A percentile compares a stretch with the other conserved stretches of the same genome.
Conservation (phyloP, 2,113 vertebrate species). For the Macrotis lagotis region DNA sequence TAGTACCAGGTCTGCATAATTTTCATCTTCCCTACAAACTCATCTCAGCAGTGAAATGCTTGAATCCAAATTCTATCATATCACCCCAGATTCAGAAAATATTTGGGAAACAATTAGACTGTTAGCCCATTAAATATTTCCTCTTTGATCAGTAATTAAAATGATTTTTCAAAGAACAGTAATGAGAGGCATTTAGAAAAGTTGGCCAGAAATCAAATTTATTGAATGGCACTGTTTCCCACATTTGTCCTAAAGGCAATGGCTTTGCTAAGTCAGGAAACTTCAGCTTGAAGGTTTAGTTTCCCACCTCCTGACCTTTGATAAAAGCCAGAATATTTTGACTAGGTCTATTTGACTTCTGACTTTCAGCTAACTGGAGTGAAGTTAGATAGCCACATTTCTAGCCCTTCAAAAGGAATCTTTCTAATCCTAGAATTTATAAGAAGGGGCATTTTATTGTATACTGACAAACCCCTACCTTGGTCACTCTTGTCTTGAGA, state of each 20-base stretch:
- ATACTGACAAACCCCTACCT: background rate
- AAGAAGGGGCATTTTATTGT: background rate
- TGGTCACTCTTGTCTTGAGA: background rate
- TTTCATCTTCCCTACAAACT: constrained; percentile 62
- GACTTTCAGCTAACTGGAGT: background rate
- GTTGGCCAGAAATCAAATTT: background rate
- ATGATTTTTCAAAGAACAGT: constrained; percentile 13
- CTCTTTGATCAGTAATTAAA: constrained; percentile 19
- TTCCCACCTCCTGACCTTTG: background rate
- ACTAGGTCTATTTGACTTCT: background rate
- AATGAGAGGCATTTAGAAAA: background rate
- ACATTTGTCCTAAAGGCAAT: background rate
- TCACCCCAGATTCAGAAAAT: constrained; percentile 45
- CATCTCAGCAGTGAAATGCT: constrained; percentile 65
- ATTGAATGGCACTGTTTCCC: background rate
- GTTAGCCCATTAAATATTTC: constrained; percentile 42
- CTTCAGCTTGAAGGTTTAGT: no score
- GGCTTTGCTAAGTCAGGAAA: background rate
- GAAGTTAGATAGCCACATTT: background rate
- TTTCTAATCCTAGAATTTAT: background rate
- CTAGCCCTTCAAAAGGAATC: background rate
- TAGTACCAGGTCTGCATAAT: constrained; percentile 65
- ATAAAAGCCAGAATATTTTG: background rate
- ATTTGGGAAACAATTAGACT: constrained; percentile 47
- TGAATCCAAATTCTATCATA: constrained; percentile 44